Base-by-base conservation (phyloP, 64 coral and sea anemone species). In the Stylophora pistillata region DNA sequence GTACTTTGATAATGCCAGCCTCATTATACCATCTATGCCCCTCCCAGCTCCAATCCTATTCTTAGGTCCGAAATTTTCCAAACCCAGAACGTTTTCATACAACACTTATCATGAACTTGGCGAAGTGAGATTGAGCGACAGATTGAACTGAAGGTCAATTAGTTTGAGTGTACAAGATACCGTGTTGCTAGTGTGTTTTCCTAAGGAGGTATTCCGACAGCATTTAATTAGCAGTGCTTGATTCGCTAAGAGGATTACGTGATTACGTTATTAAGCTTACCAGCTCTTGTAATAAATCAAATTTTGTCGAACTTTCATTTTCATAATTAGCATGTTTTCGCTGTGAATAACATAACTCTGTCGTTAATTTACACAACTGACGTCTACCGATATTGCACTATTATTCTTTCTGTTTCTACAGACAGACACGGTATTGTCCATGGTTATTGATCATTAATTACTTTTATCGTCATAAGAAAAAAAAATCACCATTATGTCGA, bases 221-320 rank as follows among this genome's bases (percentile, higher is more conserved):
- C 20, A 53, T 16, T 52, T 23, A 28, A 78, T 78, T 56, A 78
- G 56, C 75, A 13, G 9, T 17, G 28, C 57, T 82, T 31, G 34
- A 62, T 64, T 55, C 23, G 59, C 58, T 82, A 65, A 82, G 37
- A 79, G 56, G 77, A 60, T 79, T 30, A 79, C 13, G 30, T 59
- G 28, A 25, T n/a, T 25, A 68, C 20, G 20, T 25, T n/a, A 11
- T 21, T n/a, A n/a, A 68, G 26, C 26, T 25, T 68, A 21, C 21
- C 64, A 26, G 64, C 64, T 68, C 64, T 68, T 68, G 64, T 68
- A n/a, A 68, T n/a, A n/a, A 68, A 25, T 10, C 10, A 68, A 10
- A 26, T 10, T 66, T 21, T 68, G 21, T 21, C 26, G 2, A 68
- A n/a, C 64, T n/a, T 68, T 29, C 23, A 64, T 84, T 84, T 84